phyloP scores from a whole-genome alignment of 1,140 invertebrate species.

The Forficula auricularia region DNA sequence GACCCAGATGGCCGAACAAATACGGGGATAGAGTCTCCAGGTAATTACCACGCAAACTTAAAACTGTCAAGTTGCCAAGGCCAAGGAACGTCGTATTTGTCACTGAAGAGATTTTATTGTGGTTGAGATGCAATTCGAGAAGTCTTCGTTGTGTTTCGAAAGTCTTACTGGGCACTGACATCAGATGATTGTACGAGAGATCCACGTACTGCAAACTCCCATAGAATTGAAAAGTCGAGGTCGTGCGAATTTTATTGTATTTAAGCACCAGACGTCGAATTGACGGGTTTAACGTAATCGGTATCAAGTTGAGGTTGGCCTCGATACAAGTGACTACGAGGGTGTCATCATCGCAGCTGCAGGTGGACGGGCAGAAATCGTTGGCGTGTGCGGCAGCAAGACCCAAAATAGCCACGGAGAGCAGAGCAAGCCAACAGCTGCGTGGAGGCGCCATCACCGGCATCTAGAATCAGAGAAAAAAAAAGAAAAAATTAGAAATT shows the following conservation, averaged over 20 bases:
- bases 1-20: conserved; percentile 52
- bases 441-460: neutral
- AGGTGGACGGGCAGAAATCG: conserved; percentile 54
- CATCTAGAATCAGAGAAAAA: too few relatives aligned
- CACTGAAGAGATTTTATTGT: conserved; percentile 66
- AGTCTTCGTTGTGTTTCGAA: conserved; percentile 64
- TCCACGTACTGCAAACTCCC: conserved; percentile 65
- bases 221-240: conserved; percentile 69
- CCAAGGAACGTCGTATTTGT: conserved; percentile 63
- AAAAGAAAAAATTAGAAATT: too few relatives aligned
- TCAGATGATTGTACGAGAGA: conserved; percentile 63
- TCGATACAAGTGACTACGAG: conserved; percentile 70
- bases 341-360: conserved; percentile 72
- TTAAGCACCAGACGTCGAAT: conserved; percentile 65
- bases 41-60: conserved; percentile 67
- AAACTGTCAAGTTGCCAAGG: conserved; percentile 51
- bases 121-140: conserved; percentile 60
- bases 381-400: conserved; percentile 18
- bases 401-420: conserved; percentile 20
- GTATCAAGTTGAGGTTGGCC: conserved; percentile 70
- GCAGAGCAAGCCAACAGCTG: conserved; percentile 19
- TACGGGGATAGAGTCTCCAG: conserved; percentile 56
- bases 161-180: conserved; percentile 55
- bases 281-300: conserved; percentile 76
- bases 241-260: conserved; percentile 17